Evolutionary conservation across 2,113 vertebrate species (phyloP), one percentile per base, ranked within the genome.

Genomic region (Morphnarchus princeps): DNA sequence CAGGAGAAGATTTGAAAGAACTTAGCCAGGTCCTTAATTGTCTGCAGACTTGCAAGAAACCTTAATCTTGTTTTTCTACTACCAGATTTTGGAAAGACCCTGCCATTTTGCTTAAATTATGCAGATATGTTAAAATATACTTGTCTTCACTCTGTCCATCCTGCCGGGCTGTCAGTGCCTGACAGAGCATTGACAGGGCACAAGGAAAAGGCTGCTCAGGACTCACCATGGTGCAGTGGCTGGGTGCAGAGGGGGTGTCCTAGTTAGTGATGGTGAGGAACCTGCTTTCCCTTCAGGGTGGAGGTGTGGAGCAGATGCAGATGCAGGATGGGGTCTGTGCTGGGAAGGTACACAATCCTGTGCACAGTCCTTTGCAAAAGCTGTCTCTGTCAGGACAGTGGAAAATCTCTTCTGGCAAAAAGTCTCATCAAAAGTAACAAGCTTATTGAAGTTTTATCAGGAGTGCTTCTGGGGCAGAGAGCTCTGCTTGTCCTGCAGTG

Each of bases 141-240:
- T 84, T 83, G 16, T 49, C 43, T 70, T 42, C 26, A 26, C 58
- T 55, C 31, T 67, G 61, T 50, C 43, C 40, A 3, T 76, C 22
- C 77, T 74, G 32, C 36, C 2, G 1, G 54, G 38, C 8, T 91
- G 55, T 40, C 32, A 7, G 58, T 43, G 76, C 57, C 79, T 34
- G 40, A 3, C 74, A 78, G 47, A 86, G 31, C 16, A 6, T 9
- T 58, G 82, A 4, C 18, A 45, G 43, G 36, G 21, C 6, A 3
- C 12, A 26, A 40, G 89, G 36, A 49, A 20, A 34, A 62, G 50
- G 50, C 49, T 72, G 57, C 49, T 55, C 62, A 73, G 42, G 45
- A 11, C 38, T 26, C 22, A 2, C 42, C 0, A 1, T 7, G 49
- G 36, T 34, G 32, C 52, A 15, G 2, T 10, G 20, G 36, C 24